A percentile compares a stretch with the other conserved stretches of the same genome.
Evolutionary conservation across 2,113 vertebrate species (phyloP).

Genomic region (Phoenicopterus ruber): DNA sequence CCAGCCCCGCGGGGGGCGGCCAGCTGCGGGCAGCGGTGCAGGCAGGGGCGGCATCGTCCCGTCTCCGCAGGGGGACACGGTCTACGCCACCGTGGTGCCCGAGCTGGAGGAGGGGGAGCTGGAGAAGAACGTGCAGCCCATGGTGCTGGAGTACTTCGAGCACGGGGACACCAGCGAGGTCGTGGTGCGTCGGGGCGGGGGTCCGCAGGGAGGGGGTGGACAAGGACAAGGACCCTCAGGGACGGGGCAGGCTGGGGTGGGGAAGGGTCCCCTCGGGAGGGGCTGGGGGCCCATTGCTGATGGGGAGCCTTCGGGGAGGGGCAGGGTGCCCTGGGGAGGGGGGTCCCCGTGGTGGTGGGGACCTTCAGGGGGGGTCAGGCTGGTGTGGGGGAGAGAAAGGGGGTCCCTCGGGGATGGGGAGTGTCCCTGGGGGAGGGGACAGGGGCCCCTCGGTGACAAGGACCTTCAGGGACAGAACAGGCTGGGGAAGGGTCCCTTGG

Average conservation of each 20-base stretch:
- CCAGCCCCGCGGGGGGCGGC: too few species aligned
- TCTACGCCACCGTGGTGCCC: slow-evolving; percentile 83
- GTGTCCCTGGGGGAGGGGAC: too few species aligned
- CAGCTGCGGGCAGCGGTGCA: not conserved
- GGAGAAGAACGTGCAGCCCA: slow-evolving; percentile 84
- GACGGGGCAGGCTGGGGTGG: not conserved
- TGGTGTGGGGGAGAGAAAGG: too few species aligned
- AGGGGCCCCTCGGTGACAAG: too few species aligned
- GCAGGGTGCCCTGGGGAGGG: too few species aligned
- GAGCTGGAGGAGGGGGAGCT: slow-evolving; percentile 82
- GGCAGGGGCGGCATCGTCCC: not conserved
- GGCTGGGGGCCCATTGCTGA: not conserved
- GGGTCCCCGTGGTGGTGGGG: too few species aligned
- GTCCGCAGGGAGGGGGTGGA: not conserved
- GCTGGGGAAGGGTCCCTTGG: not conserved
- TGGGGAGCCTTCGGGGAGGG: not conserved
- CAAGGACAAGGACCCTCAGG: too few species aligned
- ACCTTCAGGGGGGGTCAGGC: not conserved
- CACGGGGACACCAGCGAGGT: slow-evolving; percentile 87
- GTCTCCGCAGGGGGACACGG: slow-evolving; percentile 76
- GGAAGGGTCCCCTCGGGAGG: not conserved
- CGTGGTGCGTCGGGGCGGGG: slow-evolving; percentile 63
- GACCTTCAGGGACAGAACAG: not conserved
- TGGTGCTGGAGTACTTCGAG: slow-evolving; percentile 86
- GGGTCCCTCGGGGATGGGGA: not conserved